These are phyloP conservation scores for Chionoecetes opilio DNA, from an alignment of 1,140 invertebrate species.

Conservation along the genomic window DNA sequence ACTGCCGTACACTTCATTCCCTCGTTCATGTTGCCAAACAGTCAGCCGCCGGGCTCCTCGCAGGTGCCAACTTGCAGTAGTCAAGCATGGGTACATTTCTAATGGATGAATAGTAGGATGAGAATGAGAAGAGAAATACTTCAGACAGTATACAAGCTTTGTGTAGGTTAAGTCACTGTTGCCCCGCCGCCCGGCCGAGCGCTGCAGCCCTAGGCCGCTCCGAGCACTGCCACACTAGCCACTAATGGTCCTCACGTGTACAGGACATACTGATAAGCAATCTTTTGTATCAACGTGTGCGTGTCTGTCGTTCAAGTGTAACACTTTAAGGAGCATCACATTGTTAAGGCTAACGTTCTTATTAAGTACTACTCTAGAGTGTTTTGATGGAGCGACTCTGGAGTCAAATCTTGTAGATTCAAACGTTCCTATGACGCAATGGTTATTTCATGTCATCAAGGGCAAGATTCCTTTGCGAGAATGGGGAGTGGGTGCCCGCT, in stretches of 20 bases:
- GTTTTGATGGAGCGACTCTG: not conserved
- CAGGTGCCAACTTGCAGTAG: not conserved
- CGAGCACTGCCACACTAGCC: slow-evolving; percentile 34
- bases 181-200: not conserved
- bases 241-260: slow-evolving; percentile 56
- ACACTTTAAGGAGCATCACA: slow-evolving; percentile 24
- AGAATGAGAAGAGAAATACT: not conserved
- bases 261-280: slow-evolving; percentile 55
- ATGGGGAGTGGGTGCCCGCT: not conserved
- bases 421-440: not conserved
- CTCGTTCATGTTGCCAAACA: not conserved
- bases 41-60: slow-evolving; percentile 10
- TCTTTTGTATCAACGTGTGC: slow-evolving; percentile 57
- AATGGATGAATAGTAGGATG: not conserved
- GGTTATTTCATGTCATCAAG: not conserved
- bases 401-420: slow-evolving; percentile 73
- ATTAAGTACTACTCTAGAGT: not conserved
- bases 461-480: too few relatives aligned
- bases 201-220: not conserved
- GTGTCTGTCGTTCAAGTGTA: slow-evolving; percentile 34
- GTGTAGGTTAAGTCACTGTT: not conserved
- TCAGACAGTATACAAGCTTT: not conserved
- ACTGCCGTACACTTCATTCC: slow-evolving; percentile 70
- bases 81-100: not conserved
- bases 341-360: not conserved